phyloP scores from a whole-genome alignment of 2,797 vertebrate genomes.

The Typhlichthys eigenmanni region DNA sequence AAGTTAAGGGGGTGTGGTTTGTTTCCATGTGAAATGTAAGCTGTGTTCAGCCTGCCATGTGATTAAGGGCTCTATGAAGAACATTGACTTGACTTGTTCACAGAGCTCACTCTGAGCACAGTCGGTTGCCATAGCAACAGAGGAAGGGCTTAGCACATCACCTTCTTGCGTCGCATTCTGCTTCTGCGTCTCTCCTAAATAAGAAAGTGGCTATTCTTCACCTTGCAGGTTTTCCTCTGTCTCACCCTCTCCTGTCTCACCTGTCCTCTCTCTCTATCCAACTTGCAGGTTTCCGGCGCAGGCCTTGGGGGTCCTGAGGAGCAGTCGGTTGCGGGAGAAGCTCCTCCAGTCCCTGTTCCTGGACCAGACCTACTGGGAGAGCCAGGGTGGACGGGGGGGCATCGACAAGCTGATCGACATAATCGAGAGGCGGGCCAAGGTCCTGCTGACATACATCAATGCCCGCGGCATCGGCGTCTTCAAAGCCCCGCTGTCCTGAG shows the following conservation, averaged over 20 bases:
- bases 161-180: too few relatives aligned
- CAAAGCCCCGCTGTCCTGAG: conserved; percentile 81
- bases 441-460: conserved; percentile 91
- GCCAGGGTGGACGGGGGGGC: conserved; percentile 90
- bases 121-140: too few relatives aligned
- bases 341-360: conserved; percentile 96
- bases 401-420: conserved; percentile 96
- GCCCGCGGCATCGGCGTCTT: conserved; percentile 86
- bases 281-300: conserved; percentile 86
- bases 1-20: too few relatives aligned
- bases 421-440: conserved; percentile 85
- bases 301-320: conserved; percentile 86
- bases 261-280: conserved; percentile 8
- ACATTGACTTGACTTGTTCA: too few relatives aligned
- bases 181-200: too few relatives aligned
- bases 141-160: too few relatives aligned
- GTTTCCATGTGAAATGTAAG: too few relatives aligned
- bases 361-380: conserved; percentile 93
- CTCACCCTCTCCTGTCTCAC: neutral
- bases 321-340: conserved; percentile 85
- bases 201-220: too few relatives aligned
- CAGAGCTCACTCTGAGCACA: too few relatives aligned
- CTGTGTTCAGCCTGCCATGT: too few relatives aligned
- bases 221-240: conserved; percentile 7
- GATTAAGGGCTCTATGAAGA: too few relatives aligned